Percentiles rank a stretch among this genome's conserved stretches.
Evolutionary conservation across 2,113 vertebrate genomes (phyloP).

Genomic region (Serilophus lunatus): DNA sequence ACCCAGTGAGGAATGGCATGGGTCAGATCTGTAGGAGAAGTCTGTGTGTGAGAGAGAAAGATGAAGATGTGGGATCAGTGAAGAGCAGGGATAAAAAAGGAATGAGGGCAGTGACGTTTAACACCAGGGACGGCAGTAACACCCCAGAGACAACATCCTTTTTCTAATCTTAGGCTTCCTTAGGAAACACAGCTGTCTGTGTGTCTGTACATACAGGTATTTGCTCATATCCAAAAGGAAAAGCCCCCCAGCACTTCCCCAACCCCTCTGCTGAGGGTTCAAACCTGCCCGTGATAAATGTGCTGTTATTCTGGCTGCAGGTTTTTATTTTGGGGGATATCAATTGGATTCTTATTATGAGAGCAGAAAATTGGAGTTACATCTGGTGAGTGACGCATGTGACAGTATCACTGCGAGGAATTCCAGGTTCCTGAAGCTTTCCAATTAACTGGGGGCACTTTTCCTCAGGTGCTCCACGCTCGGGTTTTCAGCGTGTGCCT

Average conservation of each 20-base stretch:
- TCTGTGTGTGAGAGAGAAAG: not conserved
- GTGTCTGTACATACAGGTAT: not conserved
- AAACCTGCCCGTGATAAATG: not conserved
- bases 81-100: not conserved
- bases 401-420: not conserved
- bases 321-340: conserved; percentile 43
- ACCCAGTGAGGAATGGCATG: fast-evolving
- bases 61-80: not conserved
- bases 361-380: conserved; percentile 41
- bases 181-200: not conserved
- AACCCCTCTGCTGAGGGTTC: not conserved
- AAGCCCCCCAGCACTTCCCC: not conserved
- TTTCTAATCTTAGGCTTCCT: not conserved
- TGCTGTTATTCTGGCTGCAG: conserved; percentile 31
- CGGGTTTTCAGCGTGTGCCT: not conserved
- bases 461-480: not conserved
- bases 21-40: not conserved
- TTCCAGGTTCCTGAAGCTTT: conserved; percentile 27
- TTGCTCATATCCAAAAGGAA: not conserved
- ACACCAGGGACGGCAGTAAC: not conserved
- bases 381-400: conserved; percentile 31
- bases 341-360: conserved; percentile 43
- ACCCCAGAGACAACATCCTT: not conserved
- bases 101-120: not conserved
- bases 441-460: conserved; percentile 23